A percentile compares a stretch with the other conserved stretches of the same genome.
Evolutionary conservation across 2,888 invertebrate species (phyloP).

Genomic region (Dasypolia templi): DNA sequence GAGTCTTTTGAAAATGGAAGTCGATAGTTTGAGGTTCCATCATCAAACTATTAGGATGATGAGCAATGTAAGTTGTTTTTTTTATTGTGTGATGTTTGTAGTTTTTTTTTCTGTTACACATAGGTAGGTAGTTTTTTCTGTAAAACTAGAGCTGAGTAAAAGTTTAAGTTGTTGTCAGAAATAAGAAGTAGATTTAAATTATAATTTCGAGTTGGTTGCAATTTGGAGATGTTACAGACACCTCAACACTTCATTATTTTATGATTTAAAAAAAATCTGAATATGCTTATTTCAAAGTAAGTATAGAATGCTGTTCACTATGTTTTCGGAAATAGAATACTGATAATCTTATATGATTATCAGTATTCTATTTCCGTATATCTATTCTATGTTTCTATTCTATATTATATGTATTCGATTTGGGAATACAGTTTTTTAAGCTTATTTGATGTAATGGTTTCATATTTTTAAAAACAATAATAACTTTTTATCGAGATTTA

Average conservation of each 20-base stretch:
- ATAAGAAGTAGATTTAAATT: neutral
- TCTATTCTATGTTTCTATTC: too few relatives aligned
- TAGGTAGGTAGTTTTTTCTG: neutral
- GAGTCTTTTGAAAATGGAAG: constrained; percentile 93
- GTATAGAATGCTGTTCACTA: neutral
- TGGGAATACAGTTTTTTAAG: neutral
- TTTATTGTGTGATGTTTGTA: constrained; percentile 25
- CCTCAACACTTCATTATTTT: neutral
- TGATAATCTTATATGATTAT: neutral
- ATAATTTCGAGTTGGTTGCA: neutral
- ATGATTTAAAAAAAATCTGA: neutral
- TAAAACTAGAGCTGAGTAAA: neutral
- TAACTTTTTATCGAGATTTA: neutral
- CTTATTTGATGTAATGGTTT: constrained; percentile 1
- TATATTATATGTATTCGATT: constrained; percentile 10
- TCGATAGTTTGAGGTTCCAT: constrained; percentile 93
- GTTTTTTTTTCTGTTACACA: constrained; percentile 39
- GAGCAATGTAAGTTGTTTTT: constrained; percentile 76
- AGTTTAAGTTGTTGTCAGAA: neutral
- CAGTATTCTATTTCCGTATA: too few relatives aligned
- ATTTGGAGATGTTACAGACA: neutral
- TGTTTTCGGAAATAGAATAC: neutral
- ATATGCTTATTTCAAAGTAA: too few relatives aligned
- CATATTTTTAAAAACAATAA: neutral
- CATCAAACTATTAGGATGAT: constrained; percentile 89